Evolutionary conservation across 2,797 vertebrate genomes (phyloP).

Genomic region (Dromococcyx pavoninus): DNA sequence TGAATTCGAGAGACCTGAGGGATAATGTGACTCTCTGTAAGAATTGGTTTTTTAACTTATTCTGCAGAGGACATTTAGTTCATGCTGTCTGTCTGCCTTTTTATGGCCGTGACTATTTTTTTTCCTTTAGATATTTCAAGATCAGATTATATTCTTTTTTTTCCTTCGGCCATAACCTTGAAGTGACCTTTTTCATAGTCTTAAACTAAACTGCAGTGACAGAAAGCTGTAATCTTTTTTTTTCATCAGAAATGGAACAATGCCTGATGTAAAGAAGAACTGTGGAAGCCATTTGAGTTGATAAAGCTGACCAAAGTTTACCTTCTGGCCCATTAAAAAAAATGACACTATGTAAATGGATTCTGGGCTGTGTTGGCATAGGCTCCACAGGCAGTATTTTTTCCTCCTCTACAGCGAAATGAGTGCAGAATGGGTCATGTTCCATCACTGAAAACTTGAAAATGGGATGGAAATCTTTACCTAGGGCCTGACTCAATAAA

Average conservation of each 20-base stretch:
- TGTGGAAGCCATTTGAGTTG: slow-evolving; percentile 6
- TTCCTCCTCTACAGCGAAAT: neutral
- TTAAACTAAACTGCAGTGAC: slow-evolving; percentile 28
- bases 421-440: slow-evolving; percentile 12
- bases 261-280: neutral
- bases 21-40: neutral
- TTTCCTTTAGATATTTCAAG: neutral
- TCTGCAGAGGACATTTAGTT: slow-evolving; percentile 17
- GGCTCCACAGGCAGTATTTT: neutral
- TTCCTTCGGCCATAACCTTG: slow-evolving; percentile 20
- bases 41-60: neutral
- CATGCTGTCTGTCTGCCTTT: slow-evolving; percentile 34
- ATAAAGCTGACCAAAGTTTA: slow-evolving; percentile 20
- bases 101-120: slow-evolving; percentile 2
- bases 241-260: slow-evolving; percentile 1
- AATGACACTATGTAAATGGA: neutral
- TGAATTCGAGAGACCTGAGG: neutral
- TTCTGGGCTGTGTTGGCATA: slow-evolving; percentile 5
- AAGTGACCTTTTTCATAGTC: slow-evolving; percentile 47
- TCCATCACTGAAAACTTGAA: slow-evolving; percentile 34
- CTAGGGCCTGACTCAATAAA: slow-evolving; percentile 37
- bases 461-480: slow-evolving; percentile 60
- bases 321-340: slow-evolving; percentile 12
- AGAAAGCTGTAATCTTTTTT: slow-evolving; percentile 6
- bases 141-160: neutral